These are phyloP conservation scores for Ariolimax columbianus DNA, from an alignment of 2,888 invertebrate genomes.

Conservation along the genomic window DNA sequence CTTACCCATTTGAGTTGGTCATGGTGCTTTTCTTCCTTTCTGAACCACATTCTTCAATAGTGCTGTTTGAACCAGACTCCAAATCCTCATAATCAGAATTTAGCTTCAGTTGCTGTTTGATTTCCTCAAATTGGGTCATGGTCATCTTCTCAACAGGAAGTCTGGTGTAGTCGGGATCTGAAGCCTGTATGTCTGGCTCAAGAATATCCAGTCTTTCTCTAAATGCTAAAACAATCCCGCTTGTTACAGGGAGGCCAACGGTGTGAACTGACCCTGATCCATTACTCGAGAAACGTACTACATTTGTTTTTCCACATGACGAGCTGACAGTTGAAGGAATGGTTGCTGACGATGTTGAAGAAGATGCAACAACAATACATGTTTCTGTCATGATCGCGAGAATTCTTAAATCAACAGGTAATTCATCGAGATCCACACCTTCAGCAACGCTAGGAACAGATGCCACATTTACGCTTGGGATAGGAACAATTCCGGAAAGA, in stretches of 20 bases:
- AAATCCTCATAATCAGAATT: constrained; percentile 30
- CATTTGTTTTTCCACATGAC: neutral
- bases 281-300: neutral
- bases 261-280: neutral
- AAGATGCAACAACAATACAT: constrained; percentile 25
- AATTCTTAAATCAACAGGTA: constrained; percentile 38
- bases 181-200: constrained; percentile 2
- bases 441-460: constrained; percentile 18
- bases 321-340: neutral
- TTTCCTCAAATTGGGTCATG: constrained; percentile 31
- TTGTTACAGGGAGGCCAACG: constrained; percentile 34
- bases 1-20: constrained; percentile 30
- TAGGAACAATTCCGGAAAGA: constrained; percentile 54
- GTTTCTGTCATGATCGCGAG: constrained; percentile 22
- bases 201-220: neutral
- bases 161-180: constrained; percentile 12
- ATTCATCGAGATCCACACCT: neutral
- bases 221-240: constrained; percentile 36
- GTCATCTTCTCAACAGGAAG: constrained; percentile 39
- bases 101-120: constrained; percentile 21
- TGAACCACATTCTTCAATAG: constrained; percentile 6
- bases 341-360: neutral
- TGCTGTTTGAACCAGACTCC: constrained; percentile 10
- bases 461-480: constrained; percentile 52
- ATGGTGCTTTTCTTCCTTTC: neutral